Base-by-base conservation (phyloP, 2,797 vertebrate genomes). In the Iguana delicatissima region DNA sequence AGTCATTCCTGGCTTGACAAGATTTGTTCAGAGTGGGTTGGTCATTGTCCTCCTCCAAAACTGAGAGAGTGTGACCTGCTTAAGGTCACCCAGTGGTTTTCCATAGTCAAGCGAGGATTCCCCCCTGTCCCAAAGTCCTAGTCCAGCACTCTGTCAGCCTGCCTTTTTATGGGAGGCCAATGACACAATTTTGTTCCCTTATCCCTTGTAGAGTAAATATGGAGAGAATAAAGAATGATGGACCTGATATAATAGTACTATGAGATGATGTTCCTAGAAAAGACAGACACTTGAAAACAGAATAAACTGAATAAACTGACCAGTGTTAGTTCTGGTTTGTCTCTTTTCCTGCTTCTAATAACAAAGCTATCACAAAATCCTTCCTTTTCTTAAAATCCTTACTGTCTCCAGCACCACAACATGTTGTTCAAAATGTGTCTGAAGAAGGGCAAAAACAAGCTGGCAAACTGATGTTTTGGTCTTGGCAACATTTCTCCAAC, bases 401-500 rank as follows among this genome's bases (percentile, higher is more conserved):
- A 13, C 26, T 24, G 22, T 3, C 1, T 35, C 18, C 20, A 20
- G 46, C 20, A 38, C 7, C 69, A 73, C 67, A 83, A 10, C 20
- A 64, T 12, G 5, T 77, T 84, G 18, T 52, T 62, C 9, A 12
- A 59, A n/a, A 79, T 55, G 8, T 69, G 62, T 55, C 24, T 52
- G 20, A 52, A 22, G 46, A 79, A 79, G 73, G 59, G 67, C 82
- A 77, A 85, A 79, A 38, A 42, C 82, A 84, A 18, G 32, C 82
- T 69, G 89, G 82, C 82, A 79, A 35, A 38, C 50, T 14, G 42
- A 85, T 85, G 82, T 16, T 80, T 59, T 80, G 76, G 62, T 80
- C 74, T 72, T 18, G 92, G 92, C 95, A 95, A 84, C 57, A 6
- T 12, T 12, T 91, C 3, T 0, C 46, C 88, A 89, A 90, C 89